Evolutionary conservation across 2,113 vertebrate species (phyloP).

Genomic region (Caranx melampygus): DNA sequence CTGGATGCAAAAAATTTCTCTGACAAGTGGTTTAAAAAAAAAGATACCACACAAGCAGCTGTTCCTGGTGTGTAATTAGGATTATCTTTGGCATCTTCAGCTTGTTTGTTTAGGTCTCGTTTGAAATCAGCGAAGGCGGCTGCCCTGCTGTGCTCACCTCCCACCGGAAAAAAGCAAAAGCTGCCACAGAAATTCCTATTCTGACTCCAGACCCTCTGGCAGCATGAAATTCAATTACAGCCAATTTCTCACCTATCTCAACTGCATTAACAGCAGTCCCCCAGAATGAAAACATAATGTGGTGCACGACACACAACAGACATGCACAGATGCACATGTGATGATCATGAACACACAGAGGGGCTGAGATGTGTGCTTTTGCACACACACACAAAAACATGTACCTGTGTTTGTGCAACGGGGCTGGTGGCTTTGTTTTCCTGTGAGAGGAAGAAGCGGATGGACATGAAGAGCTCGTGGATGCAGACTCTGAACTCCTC

Average conservation of each 20-base stretch:
- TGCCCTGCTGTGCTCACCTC: conserved; percentile 42
- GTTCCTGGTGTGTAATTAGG: conserved; percentile 57
- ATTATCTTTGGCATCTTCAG: conserved; percentile 65
- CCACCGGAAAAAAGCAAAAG: conserved; percentile 46
- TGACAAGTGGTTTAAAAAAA: not conserved
- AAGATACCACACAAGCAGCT: conserved; percentile 23
- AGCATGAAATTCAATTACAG: conserved; percentile 72
- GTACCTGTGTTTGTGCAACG: conserved; percentile 92
- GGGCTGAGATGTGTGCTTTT: not conserved
- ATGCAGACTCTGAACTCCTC: conserved; percentile 97
- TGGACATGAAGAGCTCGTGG: conserved; percentile 97
- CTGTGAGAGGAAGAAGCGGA: conserved; percentile 97
- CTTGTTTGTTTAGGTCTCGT: conserved; percentile 62
- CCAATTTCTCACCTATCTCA: conserved; percentile 60
- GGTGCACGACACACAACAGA: conserved; percentile 3
- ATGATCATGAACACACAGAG: not conserved
- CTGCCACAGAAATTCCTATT: conserved; percentile 47
- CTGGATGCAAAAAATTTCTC: not conserved
- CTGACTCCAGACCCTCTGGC: conserved; percentile 47
- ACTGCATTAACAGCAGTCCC: conserved; percentile 51
- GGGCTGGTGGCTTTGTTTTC: conserved; percentile 91
- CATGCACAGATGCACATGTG: not conserved
- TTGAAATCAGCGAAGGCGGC: conserved; percentile 49
- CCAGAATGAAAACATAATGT: conserved; percentile 16
- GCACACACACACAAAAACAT: not conserved